Conservation (phyloP, 2,888 invertebrate genomes). For the Drosophila kambysellisi region DNA sequence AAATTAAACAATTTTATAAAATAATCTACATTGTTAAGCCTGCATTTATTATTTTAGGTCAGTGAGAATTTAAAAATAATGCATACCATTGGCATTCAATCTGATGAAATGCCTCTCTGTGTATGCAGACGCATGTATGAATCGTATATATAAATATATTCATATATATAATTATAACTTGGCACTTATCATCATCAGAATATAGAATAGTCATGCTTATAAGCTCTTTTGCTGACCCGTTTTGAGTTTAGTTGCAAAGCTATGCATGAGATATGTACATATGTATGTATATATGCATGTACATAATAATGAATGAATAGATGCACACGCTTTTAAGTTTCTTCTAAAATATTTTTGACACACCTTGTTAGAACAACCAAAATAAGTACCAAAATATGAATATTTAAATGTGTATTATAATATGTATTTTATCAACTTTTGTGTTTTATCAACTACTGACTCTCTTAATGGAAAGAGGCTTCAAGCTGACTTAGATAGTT, state of each 20-base stretch:
- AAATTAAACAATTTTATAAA: not conserved
- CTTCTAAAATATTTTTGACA: not conserved
- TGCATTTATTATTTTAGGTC: no score
- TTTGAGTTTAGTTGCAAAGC: no score
- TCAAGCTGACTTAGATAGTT: no score
- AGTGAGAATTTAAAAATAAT: not conserved
- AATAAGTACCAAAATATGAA: not conserved
- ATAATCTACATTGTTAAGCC: not conserved
- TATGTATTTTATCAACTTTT: not conserved
- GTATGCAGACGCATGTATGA: not conserved
- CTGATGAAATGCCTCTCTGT: not conserved
- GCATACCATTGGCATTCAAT: not conserved
- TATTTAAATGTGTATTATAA: not conserved
- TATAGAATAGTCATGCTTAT: not conserved
- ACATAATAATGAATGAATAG: not conserved
- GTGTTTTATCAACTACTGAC: no score
- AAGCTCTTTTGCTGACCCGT: not conserved
- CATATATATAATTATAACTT: not conserved
- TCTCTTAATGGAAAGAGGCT: no score
- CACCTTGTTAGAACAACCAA: not conserved
- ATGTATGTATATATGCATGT: not conserved
- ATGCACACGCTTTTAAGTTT: not conserved
- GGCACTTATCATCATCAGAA: not conserved
- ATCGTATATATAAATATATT: no score
- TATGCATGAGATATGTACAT: no score